Evolutionary conservation across 2,888 invertebrate genomes (phyloP), one percentile per base, ranked within the genome.

Genomic region (Apodemia zela): DNA sequence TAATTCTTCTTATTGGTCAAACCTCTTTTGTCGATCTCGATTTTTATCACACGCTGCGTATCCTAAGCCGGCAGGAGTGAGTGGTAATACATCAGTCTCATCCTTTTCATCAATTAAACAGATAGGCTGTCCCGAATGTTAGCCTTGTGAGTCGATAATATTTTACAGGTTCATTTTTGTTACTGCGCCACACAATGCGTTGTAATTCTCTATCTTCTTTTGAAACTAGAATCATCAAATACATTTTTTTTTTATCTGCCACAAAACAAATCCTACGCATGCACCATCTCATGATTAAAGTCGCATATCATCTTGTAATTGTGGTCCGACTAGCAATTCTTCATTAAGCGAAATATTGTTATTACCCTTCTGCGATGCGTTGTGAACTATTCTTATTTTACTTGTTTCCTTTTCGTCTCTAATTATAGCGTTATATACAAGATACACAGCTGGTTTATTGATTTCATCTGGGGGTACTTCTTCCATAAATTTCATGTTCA

Each of bases 391-490:
- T 18, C 61, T 29, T 3, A 66, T 57, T 45, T 68, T 67, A 8
- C 65, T 61, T 10, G 67, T 68, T 38, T 58, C 49, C 54, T 67
- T 68, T 35, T 68, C 66, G 7, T 69, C 60, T 18, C 65, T 62
- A 0, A 76, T 17, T 0, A 78, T 72, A 0, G 76, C 72, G 57
- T 75, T 75, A 35, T 78, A 74, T 4, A 75, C 75, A 51, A 73
- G 54, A 38, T 74, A 73, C 2, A 71, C 66, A 1, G 67, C 54
- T 51, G 35, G 29, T 21, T 62, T 62, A 5, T 66, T 63, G 15
- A 45, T 65, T 29, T 62, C 61, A n/a, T 66, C 33, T 45, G 45
- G 42, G 35, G 29, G 8, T 42, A 68, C 59, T 25, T 25, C 29
- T 42, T 38, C 61, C 66, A 73, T 73, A 54, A 71, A 71, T 17